Conservation (phyloP, 2,888 invertebrate species). For the Drosophila robusta region DNA sequence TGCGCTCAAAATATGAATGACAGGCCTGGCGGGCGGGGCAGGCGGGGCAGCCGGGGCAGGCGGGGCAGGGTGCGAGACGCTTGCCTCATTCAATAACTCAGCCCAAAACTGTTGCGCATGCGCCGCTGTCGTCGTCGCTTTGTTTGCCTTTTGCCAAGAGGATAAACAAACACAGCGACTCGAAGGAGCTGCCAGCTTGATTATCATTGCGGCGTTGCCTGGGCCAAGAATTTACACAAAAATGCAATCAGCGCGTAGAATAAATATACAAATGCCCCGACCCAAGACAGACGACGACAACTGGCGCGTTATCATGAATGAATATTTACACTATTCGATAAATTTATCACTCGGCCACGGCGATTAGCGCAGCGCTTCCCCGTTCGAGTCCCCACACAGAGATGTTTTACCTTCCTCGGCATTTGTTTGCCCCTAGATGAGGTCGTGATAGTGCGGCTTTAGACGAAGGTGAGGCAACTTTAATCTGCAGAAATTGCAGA, state of each 20-base stretch:
- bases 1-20: slow-evolving; percentile 43
- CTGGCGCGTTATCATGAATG: slow-evolving; percentile 63
- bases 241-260: slow-evolving; percentile 69
- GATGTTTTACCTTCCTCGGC: slow-evolving; percentile 41
- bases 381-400: slow-evolving; percentile 8
- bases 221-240: slow-evolving; percentile 72
- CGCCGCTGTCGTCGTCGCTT: slow-evolving; percentile 31
- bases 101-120: slow-evolving; percentile 60
- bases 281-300: slow-evolving; percentile 37
- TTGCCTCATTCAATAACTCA: slow-evolving; percentile 48
- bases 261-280: slow-evolving; percentile 58
- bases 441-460: slow-evolving; percentile 7
- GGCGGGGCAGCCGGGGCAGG: not conserved
- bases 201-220: slow-evolving; percentile 28
- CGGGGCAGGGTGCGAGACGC: not conserved
- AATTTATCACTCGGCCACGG: slow-evolving; percentile 57
- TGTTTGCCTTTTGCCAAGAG: slow-evolving; percentile 54
- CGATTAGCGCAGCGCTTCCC: slow-evolving; percentile 28
- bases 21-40: slow-evolving; percentile 4
- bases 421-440: slow-evolving; percentile 23
- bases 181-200: slow-evolving; percentile 28
- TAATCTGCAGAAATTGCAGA: not conserved
- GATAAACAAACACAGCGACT: slow-evolving; percentile 48
- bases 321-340: slow-evolving; percentile 67
- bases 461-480: not conserved